Conservation (phyloP, 35 echinoderm and acorn worm genomes). For the Eucidaris tribuloides region DNA sequence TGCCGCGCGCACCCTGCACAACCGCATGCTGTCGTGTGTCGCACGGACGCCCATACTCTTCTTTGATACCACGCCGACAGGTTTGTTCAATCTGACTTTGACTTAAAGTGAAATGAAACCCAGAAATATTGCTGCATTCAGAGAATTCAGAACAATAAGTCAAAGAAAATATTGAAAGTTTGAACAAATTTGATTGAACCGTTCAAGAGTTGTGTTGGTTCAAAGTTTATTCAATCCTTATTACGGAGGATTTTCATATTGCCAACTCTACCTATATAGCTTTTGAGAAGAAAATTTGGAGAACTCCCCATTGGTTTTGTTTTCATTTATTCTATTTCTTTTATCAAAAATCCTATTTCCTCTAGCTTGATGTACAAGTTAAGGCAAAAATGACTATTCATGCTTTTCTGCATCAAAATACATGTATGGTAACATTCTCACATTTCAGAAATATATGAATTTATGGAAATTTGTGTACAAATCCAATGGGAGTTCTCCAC, state of each 20-base stretch:
- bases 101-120: background rate
- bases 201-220: no score
- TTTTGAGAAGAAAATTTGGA: no score
- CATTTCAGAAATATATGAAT: background rate
- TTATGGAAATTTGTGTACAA: no score
- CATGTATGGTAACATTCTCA: background rate
- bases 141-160: background rate
- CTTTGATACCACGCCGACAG: constrained; percentile 81
- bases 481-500: no score
- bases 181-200: background rate
- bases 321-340: no score
- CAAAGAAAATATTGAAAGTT: background rate
- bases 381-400: no score
- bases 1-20: constrained; percentile 70
- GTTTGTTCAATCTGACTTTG: background rate
- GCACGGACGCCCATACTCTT: constrained; percentile 64
- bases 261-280: no score
- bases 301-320: no score
- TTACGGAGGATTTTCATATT: no score
- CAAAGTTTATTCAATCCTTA: no score
- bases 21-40: constrained; percentile 60
- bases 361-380: no score
- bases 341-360: no score
- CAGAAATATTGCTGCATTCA: background rate
- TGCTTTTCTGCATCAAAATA: background rate